Evolutionary conservation across 2,888 invertebrate species (phyloP).

Genomic region (Neoscelio sp.): DNA sequence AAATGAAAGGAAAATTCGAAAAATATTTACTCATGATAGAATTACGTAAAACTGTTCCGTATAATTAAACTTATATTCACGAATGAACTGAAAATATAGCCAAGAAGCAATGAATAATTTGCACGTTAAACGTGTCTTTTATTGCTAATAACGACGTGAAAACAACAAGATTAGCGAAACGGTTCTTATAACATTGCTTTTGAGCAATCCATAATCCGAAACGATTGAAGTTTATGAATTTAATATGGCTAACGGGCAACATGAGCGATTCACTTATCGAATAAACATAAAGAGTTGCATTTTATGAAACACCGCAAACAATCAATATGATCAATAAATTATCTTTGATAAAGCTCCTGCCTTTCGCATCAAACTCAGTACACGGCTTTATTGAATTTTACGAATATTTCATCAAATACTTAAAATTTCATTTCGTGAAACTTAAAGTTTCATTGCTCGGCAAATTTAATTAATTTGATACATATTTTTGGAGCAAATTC

Average conservation of each 20-base stretch:
- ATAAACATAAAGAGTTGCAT: constrained; percentile 9
- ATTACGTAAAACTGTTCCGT: too few relatives aligned
- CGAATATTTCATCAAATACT: neutral
- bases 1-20: constrained; percentile 29
- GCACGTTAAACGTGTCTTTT: neutral
- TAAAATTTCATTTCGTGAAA: neutral
- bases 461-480: too few relatives aligned
- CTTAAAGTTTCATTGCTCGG: neutral
- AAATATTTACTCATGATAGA: constrained; percentile 28
- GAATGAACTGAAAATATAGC: constrained; percentile 6
- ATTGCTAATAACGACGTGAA: neutral
- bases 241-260: constrained; percentile 15
- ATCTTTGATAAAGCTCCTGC: constrained; percentile 1
- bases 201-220: neutral
- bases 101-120: neutral
- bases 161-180: neutral
- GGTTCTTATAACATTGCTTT: neutral
- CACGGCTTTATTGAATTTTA: constrained; percentile 9
- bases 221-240: constrained; percentile 29
- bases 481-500: too few relatives aligned
- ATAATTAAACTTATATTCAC: neutral
- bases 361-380: neutral
- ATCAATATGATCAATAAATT: neutral
- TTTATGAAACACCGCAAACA: constrained; percentile 9
- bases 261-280: constrained; percentile 16